These are phyloP conservation scores for Mycetomoellerius zeteki DNA, from an alignment of 1,140 invertebrate species.

Conservation along the genomic window DNA sequence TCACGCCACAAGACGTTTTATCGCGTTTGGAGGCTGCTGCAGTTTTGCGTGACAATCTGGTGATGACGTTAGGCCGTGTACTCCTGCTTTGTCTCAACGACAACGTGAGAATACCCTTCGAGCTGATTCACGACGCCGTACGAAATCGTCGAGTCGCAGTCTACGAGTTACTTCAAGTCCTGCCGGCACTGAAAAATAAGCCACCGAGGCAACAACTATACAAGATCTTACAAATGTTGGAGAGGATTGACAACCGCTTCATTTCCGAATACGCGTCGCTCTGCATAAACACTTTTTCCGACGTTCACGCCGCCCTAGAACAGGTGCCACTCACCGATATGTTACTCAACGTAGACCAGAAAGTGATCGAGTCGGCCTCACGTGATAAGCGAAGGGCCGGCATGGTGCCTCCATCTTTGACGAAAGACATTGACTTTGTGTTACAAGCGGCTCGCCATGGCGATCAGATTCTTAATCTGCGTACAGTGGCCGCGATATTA, in stretches of 20 bases:
- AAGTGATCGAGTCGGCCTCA: conserved; percentile 5
- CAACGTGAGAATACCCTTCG: conserved; percentile 42
- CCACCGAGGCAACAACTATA: conserved; percentile 37
- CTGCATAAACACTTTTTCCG: conserved; percentile 2
- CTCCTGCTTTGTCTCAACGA: conserved; percentile 55
- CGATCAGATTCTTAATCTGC: conserved; percentile 31
- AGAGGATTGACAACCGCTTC: conserved; percentile 36
- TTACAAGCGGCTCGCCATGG: conserved; percentile 15
- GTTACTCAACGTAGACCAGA: conserved; percentile 8
- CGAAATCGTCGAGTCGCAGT: conserved; percentile 34
- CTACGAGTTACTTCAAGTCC: conserved; percentile 48
- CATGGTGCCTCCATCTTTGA: background rate
- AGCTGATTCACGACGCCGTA: conserved; percentile 43
- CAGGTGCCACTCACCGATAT: conserved; percentile 9
- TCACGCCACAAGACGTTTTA: conserved; percentile 33
- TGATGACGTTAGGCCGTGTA: conserved; percentile 31
- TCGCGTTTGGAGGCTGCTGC: conserved; percentile 55
- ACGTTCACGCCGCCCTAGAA: background rate
- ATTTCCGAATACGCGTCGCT: conserved; percentile 59
- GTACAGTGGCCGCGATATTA: conserved; percentile 23
- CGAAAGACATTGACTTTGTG: conserved; percentile 20
- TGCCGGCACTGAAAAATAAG: conserved; percentile 36
- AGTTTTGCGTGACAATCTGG: conserved; percentile 47
- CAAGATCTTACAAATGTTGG: conserved; percentile 59
- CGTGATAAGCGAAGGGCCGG: background rate